Evolutionary conservation across 2,797 vertebrate species (phyloP).

Genomic region (Philypnodon macrostomus): DNA sequence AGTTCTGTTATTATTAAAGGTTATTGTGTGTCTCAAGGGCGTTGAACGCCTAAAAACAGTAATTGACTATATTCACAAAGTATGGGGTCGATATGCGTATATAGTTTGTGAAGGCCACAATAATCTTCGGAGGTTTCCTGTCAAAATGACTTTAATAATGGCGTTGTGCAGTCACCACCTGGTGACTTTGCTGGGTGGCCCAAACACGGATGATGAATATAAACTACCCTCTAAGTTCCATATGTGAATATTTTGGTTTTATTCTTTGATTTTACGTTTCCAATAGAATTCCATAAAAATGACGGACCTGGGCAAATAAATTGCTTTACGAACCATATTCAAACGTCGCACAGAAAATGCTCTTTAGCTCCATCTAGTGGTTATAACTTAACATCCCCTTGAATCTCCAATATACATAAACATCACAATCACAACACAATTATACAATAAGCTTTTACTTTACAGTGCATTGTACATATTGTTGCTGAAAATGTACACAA

Average conservation of each 20-base stretch:
- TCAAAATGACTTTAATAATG: slow-evolving; percentile 40
- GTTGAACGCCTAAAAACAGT: not conserved
- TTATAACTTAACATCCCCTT: too few relatives aligned
- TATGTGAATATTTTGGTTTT: not conserved
- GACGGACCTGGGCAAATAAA: not conserved
- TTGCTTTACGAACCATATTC: not conserved
- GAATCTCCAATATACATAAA: not conserved
- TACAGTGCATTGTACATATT: slow-evolving; percentile 72
- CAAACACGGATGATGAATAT: slow-evolving; percentile 4
- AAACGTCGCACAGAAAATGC: not conserved
- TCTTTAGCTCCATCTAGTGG: slow-evolving; percentile 41
- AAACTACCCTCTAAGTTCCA: not conserved
- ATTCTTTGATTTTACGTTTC: not conserved
- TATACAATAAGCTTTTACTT: slow-evolving; percentile 78
- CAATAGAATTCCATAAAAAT: not conserved
- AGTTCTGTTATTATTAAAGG: not conserved
- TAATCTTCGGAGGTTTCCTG: slow-evolving; percentile 33
- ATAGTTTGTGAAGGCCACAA: slow-evolving; percentile 24
- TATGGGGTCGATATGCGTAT: not conserved
- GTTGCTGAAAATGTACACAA: slow-evolving; percentile 75
- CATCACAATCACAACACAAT: not conserved
- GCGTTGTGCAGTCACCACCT: slow-evolving; percentile 31
- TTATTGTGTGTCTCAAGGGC: too few relatives aligned
- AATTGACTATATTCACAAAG: not conserved
- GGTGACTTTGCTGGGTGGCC: slow-evolving; percentile 30